Base-by-base conservation (phyloP, 1,140 invertebrate genomes). In the Lanistes nyassanus region DNA sequence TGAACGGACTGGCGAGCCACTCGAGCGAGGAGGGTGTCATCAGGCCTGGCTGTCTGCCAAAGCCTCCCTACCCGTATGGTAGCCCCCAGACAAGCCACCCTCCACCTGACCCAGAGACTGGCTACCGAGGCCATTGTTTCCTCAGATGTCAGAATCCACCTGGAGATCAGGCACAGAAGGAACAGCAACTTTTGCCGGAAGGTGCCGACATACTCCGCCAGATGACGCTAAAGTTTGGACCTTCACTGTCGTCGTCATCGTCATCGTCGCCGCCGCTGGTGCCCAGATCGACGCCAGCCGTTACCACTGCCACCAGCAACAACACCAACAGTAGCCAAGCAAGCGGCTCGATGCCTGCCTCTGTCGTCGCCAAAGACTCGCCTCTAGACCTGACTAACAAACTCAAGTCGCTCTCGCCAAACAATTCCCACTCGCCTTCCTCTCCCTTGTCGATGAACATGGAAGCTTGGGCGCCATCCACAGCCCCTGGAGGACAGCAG, bases 161-260 rank as follows among this genome's bases (percentile, higher is more conserved):
- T 75, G 76, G 21, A 36, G 47, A 29, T 76, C 71, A 74, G 76
- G 75, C 3, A 51, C 67, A 26, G 21, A 66, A 67, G 68, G 60
- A 70, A 21, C 76, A 67, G 13, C n/a, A 74, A 74, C 64, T 62
- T 16, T 16, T 65, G 37, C 69, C 75, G 51, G 78, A 76, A 21
- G 75, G 74, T 16, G 80, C 75, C 16, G 80, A 82, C 62, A 83
- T 82, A 39, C 47, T 83, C 9, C 79, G 80, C 26, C 79, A 83
- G 72, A 81, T 82, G 82, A 81, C 82, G 7, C 75, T 83, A 26
- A 83, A 83, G 72, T 82, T 81, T 80, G 80, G 80, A n/a, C 66
- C 56, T 21, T 75, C 21, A 5, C 26, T 55, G 16, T 58, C 56
- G 9, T 47, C 42, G 9, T 47, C 42, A 0, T 31, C 16, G 3